Conservation (phyloP, 2,888 invertebrate species). For the Agrilus biguttatus region DNA sequence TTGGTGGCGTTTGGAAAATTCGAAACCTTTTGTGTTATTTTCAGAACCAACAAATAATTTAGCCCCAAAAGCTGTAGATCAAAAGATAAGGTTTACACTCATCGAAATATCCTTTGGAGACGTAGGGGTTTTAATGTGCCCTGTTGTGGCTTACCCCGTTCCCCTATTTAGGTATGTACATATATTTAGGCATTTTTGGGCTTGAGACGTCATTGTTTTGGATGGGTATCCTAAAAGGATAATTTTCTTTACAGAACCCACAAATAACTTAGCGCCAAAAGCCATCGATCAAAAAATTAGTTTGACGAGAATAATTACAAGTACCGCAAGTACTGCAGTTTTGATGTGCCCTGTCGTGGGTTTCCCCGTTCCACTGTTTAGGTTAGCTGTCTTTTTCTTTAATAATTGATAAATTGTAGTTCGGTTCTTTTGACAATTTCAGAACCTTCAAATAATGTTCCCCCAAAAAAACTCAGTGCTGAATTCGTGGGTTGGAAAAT, state of each 20-base stretch:
- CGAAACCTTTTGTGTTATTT: conserved; percentile 13
- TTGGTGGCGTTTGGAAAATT: conserved; percentile 30
- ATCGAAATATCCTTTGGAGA: conserved; percentile 14
- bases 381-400: conserved; percentile 18
- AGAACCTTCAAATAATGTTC: conserved; percentile 47
- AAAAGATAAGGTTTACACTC: conserved; percentile 32
- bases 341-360: conserved; percentile 34
- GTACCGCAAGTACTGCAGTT: conserved; percentile 13
- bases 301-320: conserved; percentile 3
- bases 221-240: background rate
- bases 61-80: conserved; percentile 38
- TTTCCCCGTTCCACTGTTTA: conserved; percentile 29
- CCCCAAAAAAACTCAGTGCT: conserved; percentile 45
- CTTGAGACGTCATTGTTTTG: background rate
- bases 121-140: conserved; percentile 48
- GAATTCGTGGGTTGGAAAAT: conserved; percentile 45
- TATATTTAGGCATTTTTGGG: conserved; percentile 1
- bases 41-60: conserved; percentile 57
- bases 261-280: conserved; percentile 46
- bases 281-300: conserved; percentile 1
- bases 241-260: conserved; percentile 35
- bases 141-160: conserved; percentile 53
- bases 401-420: conserved; percentile 2
- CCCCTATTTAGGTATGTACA: conserved; percentile 51
- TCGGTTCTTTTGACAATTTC: conserved; percentile 10